Conservation (phyloP, 30 jellyfish, hydroid and myxozoan genomes). For the Calvadosia cruxmelitensis region DNA sequence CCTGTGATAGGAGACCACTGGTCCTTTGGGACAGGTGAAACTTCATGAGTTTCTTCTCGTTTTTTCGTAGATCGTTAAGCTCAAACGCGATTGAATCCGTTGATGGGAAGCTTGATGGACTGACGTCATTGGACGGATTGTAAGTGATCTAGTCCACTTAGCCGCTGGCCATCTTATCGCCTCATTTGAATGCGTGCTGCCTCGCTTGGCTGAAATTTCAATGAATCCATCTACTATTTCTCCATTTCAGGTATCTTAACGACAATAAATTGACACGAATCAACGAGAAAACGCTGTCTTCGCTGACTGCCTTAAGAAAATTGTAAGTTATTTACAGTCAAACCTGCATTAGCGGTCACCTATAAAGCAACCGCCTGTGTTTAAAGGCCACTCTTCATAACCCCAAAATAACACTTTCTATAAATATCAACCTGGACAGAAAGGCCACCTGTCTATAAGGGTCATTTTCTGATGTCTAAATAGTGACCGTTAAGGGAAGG, state of each 20-base stretch:
- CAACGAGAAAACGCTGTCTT: background rate
- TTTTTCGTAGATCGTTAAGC: slow-evolving; percentile 28
- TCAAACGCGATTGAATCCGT: slow-evolving; percentile 27
- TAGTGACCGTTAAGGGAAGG: too few relatives aligned
- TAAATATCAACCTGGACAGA: too few relatives aligned
- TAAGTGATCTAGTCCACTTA: slow-evolving; percentile 7
- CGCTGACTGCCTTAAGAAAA: background rate
- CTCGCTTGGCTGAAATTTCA: background rate
- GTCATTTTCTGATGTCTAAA: too few relatives aligned
- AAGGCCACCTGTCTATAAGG: too few relatives aligned
- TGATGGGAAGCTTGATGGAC: slow-evolving; percentile 12
- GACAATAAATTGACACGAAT: too few relatives aligned
- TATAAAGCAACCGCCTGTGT: too few relatives aligned
- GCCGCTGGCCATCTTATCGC: slow-evolving; percentile 26
- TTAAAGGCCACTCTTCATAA: too few relatives aligned
- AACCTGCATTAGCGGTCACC: too few relatives aligned
- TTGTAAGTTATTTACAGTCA: background rate
- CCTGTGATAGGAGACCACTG: background rate
- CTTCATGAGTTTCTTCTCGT: background rate
- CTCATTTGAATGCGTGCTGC: slow-evolving; percentile 2
- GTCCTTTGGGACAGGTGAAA: background rate
- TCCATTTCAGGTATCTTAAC: background rate
- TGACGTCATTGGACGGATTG: slow-evolving; percentile 30
- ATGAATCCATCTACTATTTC: background rate
- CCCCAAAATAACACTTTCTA: too few relatives aligned